These are phyloP conservation scores for Ellobius talpinus DNA, from an alignment of 2,113 vertebrate genomes.

Conservation along the genomic window DNA sequence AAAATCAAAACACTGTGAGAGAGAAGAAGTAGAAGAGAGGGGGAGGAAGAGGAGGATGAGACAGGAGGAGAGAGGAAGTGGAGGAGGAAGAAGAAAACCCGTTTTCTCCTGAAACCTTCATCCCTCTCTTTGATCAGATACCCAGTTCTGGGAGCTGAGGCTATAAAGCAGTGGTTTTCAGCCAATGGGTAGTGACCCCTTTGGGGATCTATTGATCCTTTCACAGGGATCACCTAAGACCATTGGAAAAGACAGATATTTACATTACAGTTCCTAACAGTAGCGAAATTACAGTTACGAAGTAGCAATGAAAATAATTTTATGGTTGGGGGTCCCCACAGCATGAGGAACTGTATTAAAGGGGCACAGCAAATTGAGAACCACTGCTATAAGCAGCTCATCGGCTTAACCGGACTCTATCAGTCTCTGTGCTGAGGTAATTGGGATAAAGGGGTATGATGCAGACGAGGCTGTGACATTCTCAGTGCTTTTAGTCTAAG, in stretches of 20 bases:
- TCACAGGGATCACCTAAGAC: neutral
- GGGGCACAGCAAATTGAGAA: neutral
- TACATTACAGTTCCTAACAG: neutral
- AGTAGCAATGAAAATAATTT: neutral
- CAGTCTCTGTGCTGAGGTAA: neutral
- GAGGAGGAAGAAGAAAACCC: neutral
- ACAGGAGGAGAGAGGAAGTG: neutral
- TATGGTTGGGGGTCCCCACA: neutral
- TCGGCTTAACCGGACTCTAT: neutral
- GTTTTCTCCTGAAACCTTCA: neutral
- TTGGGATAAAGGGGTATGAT: neutral
- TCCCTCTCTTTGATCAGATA: neutral
- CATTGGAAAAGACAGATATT: neutral
- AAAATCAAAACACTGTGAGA: neutral
- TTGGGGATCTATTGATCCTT: neutral
- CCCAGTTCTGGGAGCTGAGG: neutral
- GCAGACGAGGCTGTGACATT: neutral
- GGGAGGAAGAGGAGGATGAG: neutral
- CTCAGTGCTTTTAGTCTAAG: neutral
- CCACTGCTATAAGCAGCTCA: neutral
- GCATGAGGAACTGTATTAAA: neutral
- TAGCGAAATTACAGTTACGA: neutral
- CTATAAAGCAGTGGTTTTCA: neutral
- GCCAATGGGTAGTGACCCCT: neutral
- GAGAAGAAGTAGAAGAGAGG: neutral